phyloP scores from a whole-genome alignment of 2,113 vertebrate genomes.

The Pycnonotus jocosus region DNA sequence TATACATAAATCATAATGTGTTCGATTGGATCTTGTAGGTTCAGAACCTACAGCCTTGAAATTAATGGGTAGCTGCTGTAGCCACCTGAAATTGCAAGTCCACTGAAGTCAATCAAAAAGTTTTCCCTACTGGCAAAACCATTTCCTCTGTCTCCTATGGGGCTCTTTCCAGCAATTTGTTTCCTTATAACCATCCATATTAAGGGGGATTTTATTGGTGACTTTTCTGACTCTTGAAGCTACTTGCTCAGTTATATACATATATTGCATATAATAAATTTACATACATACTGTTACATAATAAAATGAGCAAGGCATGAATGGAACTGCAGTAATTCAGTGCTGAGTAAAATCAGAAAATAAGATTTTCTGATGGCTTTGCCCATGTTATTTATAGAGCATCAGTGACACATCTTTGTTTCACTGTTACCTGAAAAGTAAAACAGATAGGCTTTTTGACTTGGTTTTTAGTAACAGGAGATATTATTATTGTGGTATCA shows the following conservation, averaged over 20 bases:
- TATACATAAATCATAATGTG: not conserved
- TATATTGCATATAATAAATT: not conserved
- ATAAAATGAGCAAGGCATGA: not conserved
- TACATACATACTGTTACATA: not conserved
- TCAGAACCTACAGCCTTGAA: not conserved
- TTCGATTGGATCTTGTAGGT: not conserved
- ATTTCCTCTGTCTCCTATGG: not conserved
- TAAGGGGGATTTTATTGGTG: not conserved
- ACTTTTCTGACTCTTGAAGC: not conserved
- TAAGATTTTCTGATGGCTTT: not conserved
- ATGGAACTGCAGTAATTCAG: not conserved
- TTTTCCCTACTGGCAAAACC: not conserved
- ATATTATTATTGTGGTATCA: not conserved
- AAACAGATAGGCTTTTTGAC: not conserved
- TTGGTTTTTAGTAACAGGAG: not conserved
- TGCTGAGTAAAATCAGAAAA: not conserved
- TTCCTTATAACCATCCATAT: not conserved
- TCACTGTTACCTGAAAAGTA: not conserved
- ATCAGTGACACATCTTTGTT: not conserved
- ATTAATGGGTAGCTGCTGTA: not conserved
- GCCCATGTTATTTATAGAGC: not conserved
- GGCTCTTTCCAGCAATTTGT: not conserved
- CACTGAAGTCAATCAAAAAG: not conserved
- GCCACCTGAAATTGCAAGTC: not conserved
- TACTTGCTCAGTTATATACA: not conserved